Evolutionary conservation across 2,888 invertebrate species (phyloP).

Genomic region (Leucania comma): DNA sequence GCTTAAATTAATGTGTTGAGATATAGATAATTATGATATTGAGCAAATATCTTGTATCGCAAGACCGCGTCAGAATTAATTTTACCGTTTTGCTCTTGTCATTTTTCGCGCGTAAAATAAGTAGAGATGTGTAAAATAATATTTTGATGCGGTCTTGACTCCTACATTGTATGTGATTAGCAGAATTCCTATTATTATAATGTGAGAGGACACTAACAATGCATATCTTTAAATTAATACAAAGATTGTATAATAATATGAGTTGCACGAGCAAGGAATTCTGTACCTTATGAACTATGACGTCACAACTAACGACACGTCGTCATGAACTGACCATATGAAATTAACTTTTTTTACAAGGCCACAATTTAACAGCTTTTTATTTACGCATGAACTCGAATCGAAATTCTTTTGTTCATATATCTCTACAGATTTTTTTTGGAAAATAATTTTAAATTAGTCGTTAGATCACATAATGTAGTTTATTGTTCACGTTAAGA

Average conservation of each 20-base stretch:
- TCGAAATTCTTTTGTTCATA: constrained; percentile 61
- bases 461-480: constrained; percentile 48
- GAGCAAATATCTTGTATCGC: constrained; percentile 25
- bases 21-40: constrained; percentile 39
- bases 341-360: constrained; percentile 38
- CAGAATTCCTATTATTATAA: constrained; percentile 63
- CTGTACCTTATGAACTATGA: constrained; percentile 38
- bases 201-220: constrained; percentile 60
- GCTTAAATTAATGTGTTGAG: constrained; percentile 54
- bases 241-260: constrained; percentile 67
- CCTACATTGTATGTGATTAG: constrained; percentile 32
- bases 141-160: constrained; percentile 38
- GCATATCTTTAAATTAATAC: constrained; percentile 70
- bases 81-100: constrained; percentile 39
- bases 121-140: constrained; percentile 39
- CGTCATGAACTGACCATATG: constrained; percentile 53
- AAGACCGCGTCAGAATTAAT: constrained; percentile 41
- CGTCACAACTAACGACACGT: constrained; percentile 11
- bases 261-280: constrained; percentile 63
- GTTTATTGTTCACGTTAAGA: constrained; percentile 48
- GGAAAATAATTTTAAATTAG: constrained; percentile 54
- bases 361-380: constrained; percentile 51
- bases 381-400: constrained; percentile 65
- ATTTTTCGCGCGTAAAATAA: constrained; percentile 48
- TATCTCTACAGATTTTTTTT: constrained; percentile 46